Base-by-base conservation (phyloP, 2,113 vertebrate species). In the Thinocorus orbignyianus region DNA sequence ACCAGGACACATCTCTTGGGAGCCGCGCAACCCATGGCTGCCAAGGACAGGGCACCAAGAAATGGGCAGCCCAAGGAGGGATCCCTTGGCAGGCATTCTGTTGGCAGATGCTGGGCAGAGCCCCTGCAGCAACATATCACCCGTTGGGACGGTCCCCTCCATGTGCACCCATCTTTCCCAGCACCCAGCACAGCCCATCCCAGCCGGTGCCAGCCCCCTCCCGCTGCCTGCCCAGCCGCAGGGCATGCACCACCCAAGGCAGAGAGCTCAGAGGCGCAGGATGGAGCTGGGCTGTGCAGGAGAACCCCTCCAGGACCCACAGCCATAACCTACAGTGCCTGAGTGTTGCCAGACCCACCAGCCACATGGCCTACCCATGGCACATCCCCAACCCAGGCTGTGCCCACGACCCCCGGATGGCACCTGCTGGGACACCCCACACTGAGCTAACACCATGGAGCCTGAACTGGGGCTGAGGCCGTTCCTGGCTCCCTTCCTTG, bases 381-480 rank as follows among this genome's bases (percentile, higher is more conserved):
- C 35, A 20, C 3, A 5, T 25, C 25, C 42, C n/a, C 79, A 71
- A 15, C 22, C 52, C 17, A 6, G 37, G 24, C 60, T 4, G 0
- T 13, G 31, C 28, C 70, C 18, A 26, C 52, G 35, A 17, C 6
- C 4, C 31, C 11, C 5, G 22, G 9, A 7, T 30, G 6, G 33
- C 4, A 1, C 46, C 52, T 20, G 23, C 11, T 7, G 2, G 46
- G 51, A 20, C 41, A 20, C 17, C 17, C 13, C 1, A 1, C 0
- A 0, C 4, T 7, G n/a, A 44, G 24, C 42, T 42, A 57, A 7
- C 79, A 9, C 7, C 46, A 5, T 9, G n/a, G 8, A 71, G 55
- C 51, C 44, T 7, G 7, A 23, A 4, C 13, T 6, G 17, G 13
- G 19, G 16, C 22, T 10, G 3, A 26, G 12, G 17, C 49, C 26